Evolutionary conservation across 2,797 vertebrate species (phyloP).

Genomic region (Heterohyrax brucei): DNA sequence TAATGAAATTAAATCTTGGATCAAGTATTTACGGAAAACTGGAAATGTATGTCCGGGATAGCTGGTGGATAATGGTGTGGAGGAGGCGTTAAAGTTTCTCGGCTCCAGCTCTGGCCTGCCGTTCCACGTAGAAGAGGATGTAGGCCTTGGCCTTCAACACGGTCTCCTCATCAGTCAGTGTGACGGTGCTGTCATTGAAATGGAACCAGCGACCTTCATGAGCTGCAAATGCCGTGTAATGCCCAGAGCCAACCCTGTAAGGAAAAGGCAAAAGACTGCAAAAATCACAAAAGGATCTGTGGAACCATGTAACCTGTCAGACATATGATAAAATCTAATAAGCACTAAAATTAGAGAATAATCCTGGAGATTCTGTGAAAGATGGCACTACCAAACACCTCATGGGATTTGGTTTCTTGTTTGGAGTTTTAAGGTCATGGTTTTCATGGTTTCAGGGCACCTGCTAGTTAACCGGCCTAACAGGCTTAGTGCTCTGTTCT

Average conservation of each 20-base stretch:
- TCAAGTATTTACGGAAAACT: constrained; percentile 93
- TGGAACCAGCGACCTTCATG: constrained; percentile 98
- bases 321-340: neutral
- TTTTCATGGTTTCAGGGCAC: neutral
- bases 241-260: constrained; percentile 97
- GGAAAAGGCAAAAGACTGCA: neutral
- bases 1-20: constrained; percentile 92
- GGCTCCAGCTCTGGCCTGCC: constrained; percentile 90
- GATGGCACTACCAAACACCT: neutral
- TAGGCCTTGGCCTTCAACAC: constrained; percentile 99
- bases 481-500: neutral
- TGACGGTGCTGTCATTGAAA: constrained; percentile 99
- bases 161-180: constrained; percentile 95
- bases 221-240: constrained; percentile 98
- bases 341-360: neutral
- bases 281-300: constrained; percentile 9
- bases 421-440: neutral
- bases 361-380: neutral
- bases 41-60: constrained; percentile 90
- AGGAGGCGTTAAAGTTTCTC: constrained; percentile 93
- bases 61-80: constrained; percentile 86
- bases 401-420: neutral
- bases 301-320: neutral
- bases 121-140: constrained; percentile 98
- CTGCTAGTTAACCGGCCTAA: neutral